Percentiles rank a stretch among this genome's conserved stretches.
Conservation (phyloP, 1,140 invertebrate genomes). For the Drosophila micromelanica region DNA sequence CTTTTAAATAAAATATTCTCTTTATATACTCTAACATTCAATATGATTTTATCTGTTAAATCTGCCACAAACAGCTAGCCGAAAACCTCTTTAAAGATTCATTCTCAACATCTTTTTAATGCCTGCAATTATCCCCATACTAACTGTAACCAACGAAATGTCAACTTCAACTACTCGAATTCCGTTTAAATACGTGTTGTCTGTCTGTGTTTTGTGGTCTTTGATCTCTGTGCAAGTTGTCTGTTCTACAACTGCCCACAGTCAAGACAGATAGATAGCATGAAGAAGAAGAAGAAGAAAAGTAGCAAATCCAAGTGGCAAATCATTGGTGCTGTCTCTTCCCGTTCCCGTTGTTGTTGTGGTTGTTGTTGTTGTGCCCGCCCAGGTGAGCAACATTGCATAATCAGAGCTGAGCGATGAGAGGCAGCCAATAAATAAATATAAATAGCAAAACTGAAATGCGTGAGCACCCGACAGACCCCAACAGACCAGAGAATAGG, state of each 20-base stretch:
- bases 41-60: no score
- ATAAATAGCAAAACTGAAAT: constrained; percentile 74
- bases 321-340: constrained; percentile 6
- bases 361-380: constrained; percentile 12
- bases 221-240: constrained; percentile 9
- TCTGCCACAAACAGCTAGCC: no score
- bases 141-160: constrained; percentile 15
- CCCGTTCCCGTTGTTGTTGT: constrained; percentile 13
- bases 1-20: no score
- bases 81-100: no score
- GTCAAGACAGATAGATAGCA: neutral
- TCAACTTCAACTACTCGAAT: constrained; percentile 19
- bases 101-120: no score
- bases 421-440: constrained; percentile 65
- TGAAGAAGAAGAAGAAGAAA: constrained; percentile 8
- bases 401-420: constrained; percentile 56
- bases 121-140: neutral
- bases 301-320: constrained; percentile 2
- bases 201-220: constrained; percentile 6
- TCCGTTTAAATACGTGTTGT: constrained; percentile 18
- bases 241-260: constrained; percentile 22
- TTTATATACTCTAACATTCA: no score
- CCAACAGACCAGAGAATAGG: constrained; percentile 29
- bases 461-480: constrained; percentile 55
- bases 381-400: constrained; percentile 61